Evolutionary conservation across 2,113 vertebrate genomes (phyloP), one percentile per base, ranked within the genome.

Genomic region (Pterocles burchelli): DNA sequence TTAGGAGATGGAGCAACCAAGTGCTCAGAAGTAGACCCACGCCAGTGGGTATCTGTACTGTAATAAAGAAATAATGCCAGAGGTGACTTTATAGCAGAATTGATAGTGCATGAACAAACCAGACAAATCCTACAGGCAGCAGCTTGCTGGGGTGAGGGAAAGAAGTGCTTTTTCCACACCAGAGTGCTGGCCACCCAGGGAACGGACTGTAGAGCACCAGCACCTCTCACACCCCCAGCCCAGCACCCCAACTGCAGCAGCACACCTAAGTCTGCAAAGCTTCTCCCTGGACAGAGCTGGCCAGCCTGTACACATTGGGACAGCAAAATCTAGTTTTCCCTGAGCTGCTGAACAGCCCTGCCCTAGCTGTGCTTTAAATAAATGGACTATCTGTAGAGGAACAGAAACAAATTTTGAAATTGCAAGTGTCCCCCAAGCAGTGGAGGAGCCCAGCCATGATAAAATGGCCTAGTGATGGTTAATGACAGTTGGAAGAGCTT

Each of bases 171-270:
- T 86, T 86, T 65, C 58, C 51, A 43, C 6, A 1, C 10, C 25
- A 36, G 15, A 65, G 4, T 33, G 15, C 46, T 87, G n/a, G 9
- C 13, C 34, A 54, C 5, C 1, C 9, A 33, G 7, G 20, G 11
- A 83, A 83, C 10, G 7, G 41, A 29, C 6, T 29, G 24, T 22
- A 85, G 38, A 41, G 21, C 29, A 84, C 41, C 43, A 59, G 31
- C 0, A 3, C 4, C 34, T 55, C 34, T 6, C 0, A 0, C 7
- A 36, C 2, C 3, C 5, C 12, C 31, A 45, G 16, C 22, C 34
- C 17, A 61, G 41, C 14, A n/a, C 6, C 20, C 7, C 14, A n/a
- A 5, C 12, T 0, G 1, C 52, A 84, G 41, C 8, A 66, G 24
- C 28, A 67, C 9, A 20, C 6, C 7, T 11, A 3, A 1, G 3